Evolutionary conservation across 2,888 invertebrate genomes (phyloP).

Genomic region (Helicoverpa assulta): DNA sequence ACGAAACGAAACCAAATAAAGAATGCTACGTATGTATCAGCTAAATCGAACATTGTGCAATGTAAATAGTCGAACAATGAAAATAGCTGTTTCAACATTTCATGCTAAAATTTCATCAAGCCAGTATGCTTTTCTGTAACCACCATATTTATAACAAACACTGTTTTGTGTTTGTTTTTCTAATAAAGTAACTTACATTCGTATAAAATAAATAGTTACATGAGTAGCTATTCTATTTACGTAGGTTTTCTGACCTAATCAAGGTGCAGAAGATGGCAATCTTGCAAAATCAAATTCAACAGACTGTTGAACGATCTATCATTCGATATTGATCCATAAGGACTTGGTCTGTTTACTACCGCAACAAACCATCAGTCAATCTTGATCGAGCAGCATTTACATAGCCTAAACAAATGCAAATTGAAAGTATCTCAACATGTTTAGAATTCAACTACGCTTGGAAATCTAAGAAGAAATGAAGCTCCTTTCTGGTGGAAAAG

Average conservation of each 20-base stretch:
- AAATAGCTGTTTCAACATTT: conserved; percentile 44
- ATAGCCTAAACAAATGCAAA: conserved; percentile 34
- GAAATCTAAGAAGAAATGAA: conserved; percentile 20
- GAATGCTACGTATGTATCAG: conserved; percentile 43
- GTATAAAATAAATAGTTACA: conserved; percentile 6
- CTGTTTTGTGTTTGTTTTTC: conserved; percentile 16
- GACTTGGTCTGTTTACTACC: conserved; percentile 23
- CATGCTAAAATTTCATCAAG: conserved; percentile 23
- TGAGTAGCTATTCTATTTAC: not conserved
- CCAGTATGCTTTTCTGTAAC: conserved; percentile 40
- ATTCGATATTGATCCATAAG: conserved; percentile 35
- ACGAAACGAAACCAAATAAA: conserved; percentile 42
- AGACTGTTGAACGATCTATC: conserved; percentile 34
- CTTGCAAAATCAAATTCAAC: conserved; percentile 14
- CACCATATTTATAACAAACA: conserved; percentile 28
- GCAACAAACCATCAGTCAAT: conserved; percentile 42
- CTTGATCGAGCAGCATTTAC: conserved; percentile 29
- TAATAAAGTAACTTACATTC: conserved; percentile 1
- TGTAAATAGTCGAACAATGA: conserved; percentile 42
- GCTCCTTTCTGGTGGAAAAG: not conserved
- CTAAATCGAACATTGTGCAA: conserved; percentile 48
- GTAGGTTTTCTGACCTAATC: not conserved
- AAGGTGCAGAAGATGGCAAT: conserved; percentile 21
- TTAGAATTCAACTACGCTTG: conserved; percentile 24
- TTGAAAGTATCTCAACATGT: conserved; percentile 29